Percentiles rank a stretch among this genome's conserved stretches.
Evolutionary conservation across 2,888 invertebrate genomes (phyloP).

Genomic region (Spisula subtruncata): DNA sequence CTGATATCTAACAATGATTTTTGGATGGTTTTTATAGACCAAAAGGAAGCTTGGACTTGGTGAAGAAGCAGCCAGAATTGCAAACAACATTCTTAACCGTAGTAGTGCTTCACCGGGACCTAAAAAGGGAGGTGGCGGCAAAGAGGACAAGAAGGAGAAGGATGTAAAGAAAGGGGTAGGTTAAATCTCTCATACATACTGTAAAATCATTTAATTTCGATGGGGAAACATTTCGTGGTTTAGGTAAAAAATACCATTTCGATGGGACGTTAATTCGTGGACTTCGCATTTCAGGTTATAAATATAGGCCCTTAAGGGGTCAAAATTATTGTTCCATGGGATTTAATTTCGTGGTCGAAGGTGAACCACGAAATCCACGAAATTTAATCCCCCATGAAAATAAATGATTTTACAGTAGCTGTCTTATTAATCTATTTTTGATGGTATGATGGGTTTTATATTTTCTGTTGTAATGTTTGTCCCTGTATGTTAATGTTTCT

Average conservation of each 20-base stretch:
- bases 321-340: too few relatives aligned
- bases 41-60: conserved; percentile 82
- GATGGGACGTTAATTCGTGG: too few relatives aligned
- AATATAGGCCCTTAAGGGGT: too few relatives aligned
- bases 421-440: neutral
- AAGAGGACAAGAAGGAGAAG: conserved; percentile 83
- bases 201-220: too few relatives aligned
- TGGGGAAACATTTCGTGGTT: too few relatives aligned
- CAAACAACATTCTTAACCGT: conserved; percentile 83
- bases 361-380: too few relatives aligned
- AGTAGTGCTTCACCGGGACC: conserved; percentile 83
- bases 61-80: conserved; percentile 85
- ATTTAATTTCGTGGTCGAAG: too few relatives aligned
- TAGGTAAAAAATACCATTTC: too few relatives aligned
- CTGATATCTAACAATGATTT: neutral
- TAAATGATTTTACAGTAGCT: too few relatives aligned
- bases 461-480: neutral
- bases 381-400: too few relatives aligned
- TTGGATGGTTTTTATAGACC: conserved; percentile 75
- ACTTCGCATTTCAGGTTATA: too few relatives aligned
- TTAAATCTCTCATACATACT: conserved; percentile 11
- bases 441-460: conserved; percentile 7
- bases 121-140: conserved; percentile 81
- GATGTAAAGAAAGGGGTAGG: conserved; percentile 85
- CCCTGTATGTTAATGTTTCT: conserved; percentile 9